Conservation (phyloP, 1,140 invertebrate species). For the Polypedilum vanderplanki region DNA sequence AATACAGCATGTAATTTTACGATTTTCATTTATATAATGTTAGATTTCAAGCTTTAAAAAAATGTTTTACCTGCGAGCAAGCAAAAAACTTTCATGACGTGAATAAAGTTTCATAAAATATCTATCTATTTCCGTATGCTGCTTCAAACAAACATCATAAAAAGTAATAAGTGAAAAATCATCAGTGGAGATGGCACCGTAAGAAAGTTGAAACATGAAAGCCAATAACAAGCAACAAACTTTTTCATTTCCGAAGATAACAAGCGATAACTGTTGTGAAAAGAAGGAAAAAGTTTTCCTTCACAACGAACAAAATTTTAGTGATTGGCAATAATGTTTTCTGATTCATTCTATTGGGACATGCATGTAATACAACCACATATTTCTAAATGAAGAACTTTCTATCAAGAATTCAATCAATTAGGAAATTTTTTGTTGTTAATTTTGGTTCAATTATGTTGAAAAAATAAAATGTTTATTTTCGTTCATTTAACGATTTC, state of each 20-base stretch:
- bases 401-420: neutral
- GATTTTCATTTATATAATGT: slow-evolving; percentile 8
- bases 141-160: no score
- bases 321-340: no score
- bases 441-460: no score
- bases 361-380: neutral
- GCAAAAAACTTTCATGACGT: neutral
- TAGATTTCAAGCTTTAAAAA: neutral
- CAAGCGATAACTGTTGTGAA: neutral
- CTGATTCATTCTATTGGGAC: no score
- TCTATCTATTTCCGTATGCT: no score
- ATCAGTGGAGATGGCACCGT: no score
- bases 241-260: slow-evolving; percentile 13
- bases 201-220: neutral
- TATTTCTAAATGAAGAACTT: neutral
- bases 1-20: slow-evolving; percentile 18
- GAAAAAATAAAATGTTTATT: no score
- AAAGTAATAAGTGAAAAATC: no score
- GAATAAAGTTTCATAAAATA: no score
- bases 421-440: neutral
- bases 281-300: no score
- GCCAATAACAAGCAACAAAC: slow-evolving; percentile 17
- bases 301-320: no score
- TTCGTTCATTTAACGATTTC: no score
- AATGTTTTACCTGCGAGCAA: neutral